These are phyloP conservation scores for Pungitius pungitius DNA, from an alignment of 2,113 vertebrate species.

Conservation along the genomic window DNA sequence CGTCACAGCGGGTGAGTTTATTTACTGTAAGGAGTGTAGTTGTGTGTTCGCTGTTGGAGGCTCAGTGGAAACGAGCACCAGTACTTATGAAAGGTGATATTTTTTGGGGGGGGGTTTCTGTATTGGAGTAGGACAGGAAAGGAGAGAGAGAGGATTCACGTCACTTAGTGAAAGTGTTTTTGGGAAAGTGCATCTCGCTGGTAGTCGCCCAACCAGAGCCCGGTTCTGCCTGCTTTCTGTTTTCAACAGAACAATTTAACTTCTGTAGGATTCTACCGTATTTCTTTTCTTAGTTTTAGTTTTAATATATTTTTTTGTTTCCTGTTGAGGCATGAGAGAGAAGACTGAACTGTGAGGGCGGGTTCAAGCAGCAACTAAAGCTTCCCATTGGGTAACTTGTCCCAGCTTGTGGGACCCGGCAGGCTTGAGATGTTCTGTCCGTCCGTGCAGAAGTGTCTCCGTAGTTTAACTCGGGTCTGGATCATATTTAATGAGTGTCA, in stretches of 20 bases:
- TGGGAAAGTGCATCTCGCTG: no score
- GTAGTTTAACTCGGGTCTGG: not conserved
- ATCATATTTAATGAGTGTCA: constrained; percentile 16
- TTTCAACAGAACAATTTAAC: no score
- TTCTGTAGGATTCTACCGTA: no score
- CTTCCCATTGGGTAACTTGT: constrained; percentile 27
- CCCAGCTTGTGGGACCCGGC: constrained; percentile 17
- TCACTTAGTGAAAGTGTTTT: no score
- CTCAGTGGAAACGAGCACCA: not conserved
- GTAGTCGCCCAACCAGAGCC: no score
- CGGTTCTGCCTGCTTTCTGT: no score
- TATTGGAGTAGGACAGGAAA: no score
- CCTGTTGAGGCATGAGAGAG: not conserved
- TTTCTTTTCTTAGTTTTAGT: no score
- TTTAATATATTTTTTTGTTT: no score
- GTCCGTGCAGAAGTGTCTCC: not conserved
- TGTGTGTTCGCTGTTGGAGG: not conserved
- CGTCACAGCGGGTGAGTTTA: constrained; percentile 55
- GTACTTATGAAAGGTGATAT: no score
- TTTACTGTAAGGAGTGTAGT: not conserved
- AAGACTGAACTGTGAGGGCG: not conserved
- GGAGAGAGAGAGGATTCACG: no score
- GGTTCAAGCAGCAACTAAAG: not conserved
- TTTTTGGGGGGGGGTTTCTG: no score
- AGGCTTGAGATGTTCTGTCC: constrained; percentile 12